phyloP scores from a whole-genome alignment of 1,140 invertebrate species.

The Sweltsa coloradensis region DNA sequence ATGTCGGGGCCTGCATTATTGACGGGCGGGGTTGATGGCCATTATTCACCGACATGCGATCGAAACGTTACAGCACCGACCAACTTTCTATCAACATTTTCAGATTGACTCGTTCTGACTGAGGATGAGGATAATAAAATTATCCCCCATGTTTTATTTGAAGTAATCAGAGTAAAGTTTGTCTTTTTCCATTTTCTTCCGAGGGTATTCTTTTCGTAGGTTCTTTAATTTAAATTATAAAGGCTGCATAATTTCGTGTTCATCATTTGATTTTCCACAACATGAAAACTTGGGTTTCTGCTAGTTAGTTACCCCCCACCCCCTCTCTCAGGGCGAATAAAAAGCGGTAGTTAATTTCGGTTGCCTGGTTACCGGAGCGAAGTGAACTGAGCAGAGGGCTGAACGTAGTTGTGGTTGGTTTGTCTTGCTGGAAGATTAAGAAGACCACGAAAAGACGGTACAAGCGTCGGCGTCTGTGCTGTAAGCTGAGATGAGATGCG shows the following conservation, averaged over 20 bases:
- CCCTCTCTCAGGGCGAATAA: constrained; percentile 1
- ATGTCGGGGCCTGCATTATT: background rate
- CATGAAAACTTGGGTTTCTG: background rate
- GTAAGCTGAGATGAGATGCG: constrained; percentile 1
- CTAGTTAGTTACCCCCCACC: background rate
- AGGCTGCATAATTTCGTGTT: background rate
- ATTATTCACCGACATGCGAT: too few species aligned
- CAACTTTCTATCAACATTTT: too few species aligned
- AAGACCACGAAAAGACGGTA: background rate
- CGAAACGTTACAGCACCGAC: too few species aligned
- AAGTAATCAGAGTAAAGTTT: too few species aligned
- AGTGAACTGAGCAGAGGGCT: background rate
- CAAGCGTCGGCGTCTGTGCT: background rate
- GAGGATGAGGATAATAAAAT: too few species aligned
- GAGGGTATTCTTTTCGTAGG: too few species aligned
- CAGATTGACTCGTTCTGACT: too few species aligned
- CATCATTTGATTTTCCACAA: constrained; percentile 7
- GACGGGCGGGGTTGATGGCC: background rate
- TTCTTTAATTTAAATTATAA: too few species aligned
- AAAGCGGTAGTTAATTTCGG: constrained; percentile 5
- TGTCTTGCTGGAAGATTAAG: constrained; percentile 9
- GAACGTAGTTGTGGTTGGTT: constrained; percentile 7
- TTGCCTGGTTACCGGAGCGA: constrained; percentile 4
- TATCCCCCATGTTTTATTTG: too few species aligned
- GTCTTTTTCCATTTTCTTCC: too few species aligned